Conservation (phyloP, 2,113 vertebrate species). For the Microcebus jonahi region DNA sequence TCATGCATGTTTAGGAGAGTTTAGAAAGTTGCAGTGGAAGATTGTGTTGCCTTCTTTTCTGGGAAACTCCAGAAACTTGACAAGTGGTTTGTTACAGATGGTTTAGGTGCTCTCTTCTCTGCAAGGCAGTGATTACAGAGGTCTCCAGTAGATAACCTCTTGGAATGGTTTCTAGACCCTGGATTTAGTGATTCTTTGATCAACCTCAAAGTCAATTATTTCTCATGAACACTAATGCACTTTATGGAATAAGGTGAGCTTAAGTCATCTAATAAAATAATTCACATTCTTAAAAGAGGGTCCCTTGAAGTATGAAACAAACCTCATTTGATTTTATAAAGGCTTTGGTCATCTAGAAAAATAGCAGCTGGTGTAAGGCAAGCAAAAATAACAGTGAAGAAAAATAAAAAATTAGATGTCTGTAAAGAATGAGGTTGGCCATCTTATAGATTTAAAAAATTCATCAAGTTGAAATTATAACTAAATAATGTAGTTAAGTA, state of each 20-base stretch:
- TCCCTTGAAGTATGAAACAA: neutral
- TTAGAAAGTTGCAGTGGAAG: neutral
- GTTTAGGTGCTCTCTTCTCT: neutral
- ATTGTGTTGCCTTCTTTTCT: neutral
- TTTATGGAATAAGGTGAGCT: neutral
- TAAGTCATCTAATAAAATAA: neutral
- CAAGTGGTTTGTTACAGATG: conserved; percentile 11
- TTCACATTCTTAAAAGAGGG: neutral
- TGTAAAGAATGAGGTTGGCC: neutral
- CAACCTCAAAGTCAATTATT: neutral
- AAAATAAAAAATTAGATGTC: neutral
- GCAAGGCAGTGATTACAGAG: neutral
- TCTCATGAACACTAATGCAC: neutral
- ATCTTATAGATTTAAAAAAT: neutral
- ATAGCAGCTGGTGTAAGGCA: neutral
- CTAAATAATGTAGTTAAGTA: neutral
- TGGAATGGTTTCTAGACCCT: neutral
- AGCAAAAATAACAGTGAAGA: neutral
- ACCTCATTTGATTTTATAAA: neutral
- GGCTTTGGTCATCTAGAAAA: neutral
- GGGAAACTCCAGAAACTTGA: conserved; percentile 39
- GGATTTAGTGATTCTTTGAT: conserved; percentile 58
- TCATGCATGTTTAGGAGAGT: neutral
- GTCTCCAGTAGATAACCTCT: conserved; percentile 24
- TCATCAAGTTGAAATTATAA: neutral